These are phyloP conservation scores for Empidonax alnorum DNA, from an alignment of 2,113 vertebrate genomes.

Conservation along the genomic window DNA sequence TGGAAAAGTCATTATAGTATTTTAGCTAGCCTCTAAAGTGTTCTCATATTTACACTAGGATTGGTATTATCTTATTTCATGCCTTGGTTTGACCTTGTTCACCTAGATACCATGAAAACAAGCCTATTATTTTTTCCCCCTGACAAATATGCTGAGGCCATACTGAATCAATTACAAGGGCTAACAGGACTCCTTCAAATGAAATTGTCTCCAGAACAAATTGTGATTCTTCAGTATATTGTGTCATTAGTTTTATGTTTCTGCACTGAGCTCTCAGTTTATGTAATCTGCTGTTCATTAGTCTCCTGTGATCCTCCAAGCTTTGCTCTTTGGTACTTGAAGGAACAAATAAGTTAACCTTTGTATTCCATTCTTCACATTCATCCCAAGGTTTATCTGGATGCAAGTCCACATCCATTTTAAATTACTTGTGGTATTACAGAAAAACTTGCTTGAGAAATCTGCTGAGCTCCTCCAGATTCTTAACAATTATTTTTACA, in stretches of 20 bases:
- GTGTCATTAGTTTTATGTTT: not conserved
- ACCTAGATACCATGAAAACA: constrained; percentile 53
- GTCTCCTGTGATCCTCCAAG: not conserved
- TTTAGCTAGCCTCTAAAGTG: not conserved
- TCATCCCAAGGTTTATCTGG: not conserved
- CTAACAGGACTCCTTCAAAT: not conserved
- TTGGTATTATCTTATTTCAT: constrained; percentile 23
- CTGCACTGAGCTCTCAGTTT: constrained; percentile 2
- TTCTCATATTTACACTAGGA: constrained; percentile 24
- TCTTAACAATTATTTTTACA: not conserved
- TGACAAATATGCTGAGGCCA: constrained; percentile 28
- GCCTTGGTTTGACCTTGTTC: constrained; percentile 50
- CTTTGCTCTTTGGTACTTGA: not conserved
- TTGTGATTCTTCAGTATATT: not conserved
- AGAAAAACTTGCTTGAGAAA: not conserved
- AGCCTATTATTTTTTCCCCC: constrained; percentile 21
- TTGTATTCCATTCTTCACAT: not conserved
- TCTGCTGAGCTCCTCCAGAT: not conserved
- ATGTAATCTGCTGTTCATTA: constrained; percentile 19
- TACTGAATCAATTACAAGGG: constrained; percentile 16
- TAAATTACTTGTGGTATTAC: not conserved
- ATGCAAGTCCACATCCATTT: not conserved
- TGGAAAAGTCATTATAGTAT: not conserved
- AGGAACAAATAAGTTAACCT: constrained; percentile 1
- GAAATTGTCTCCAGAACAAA: constrained; percentile 8